Conservation (phyloP, 1,140 invertebrate genomes). For the Penaeus vannamei region DNA sequence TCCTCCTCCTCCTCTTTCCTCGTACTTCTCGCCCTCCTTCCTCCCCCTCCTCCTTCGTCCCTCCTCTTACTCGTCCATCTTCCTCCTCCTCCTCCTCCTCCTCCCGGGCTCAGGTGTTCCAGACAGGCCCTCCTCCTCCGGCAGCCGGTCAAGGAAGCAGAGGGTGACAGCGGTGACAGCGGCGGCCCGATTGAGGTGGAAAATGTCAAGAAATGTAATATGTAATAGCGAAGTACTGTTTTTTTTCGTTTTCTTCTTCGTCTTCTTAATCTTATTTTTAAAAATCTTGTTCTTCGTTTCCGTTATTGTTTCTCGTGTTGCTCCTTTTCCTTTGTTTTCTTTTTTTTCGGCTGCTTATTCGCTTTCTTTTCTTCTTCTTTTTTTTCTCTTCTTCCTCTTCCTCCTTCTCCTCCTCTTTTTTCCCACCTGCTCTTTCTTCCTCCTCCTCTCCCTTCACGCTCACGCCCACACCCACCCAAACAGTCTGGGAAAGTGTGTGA, state of each 20-base stretch:
- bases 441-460: no score
- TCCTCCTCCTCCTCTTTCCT: neutral
- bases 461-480: no score
- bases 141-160: no score
- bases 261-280: neutral
- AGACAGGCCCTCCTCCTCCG: neutral
- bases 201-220: no score
- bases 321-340: neutral
- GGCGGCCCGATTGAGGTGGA: no score
- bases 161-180: no score
- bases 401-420: neutral
- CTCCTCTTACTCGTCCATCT: neutral
- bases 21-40: neutral
- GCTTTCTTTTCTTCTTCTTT: neutral
- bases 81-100: neutral
- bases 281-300: neutral
- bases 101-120: neutral
- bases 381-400: neutral
- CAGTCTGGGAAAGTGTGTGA: no score
- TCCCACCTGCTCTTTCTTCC: neutral
- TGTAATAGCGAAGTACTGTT: no score
- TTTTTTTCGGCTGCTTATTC: no score
- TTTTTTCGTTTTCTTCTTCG: no score
- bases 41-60: neutral
- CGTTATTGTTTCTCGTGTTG: neutral